phyloP scores from a whole-genome alignment of 2,888 invertebrate genomes.

The Phrixothrix hirtus region DNA sequence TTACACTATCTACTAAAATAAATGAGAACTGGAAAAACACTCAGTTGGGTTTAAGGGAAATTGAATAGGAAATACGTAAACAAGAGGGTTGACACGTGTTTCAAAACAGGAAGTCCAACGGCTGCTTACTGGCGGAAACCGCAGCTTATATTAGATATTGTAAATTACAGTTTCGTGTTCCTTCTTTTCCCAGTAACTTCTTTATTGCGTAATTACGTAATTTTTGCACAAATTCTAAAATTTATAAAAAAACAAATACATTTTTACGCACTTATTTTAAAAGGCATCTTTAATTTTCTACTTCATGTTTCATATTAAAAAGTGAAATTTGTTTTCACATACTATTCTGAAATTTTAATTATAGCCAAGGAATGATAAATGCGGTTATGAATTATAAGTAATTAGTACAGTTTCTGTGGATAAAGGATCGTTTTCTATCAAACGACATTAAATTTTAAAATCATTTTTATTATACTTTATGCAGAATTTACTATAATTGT shows the following conservation, averaged over 20 bases:
- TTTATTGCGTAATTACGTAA: conserved; percentile 11
- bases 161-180: conserved; percentile 30
- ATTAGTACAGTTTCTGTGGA: too few species aligned
- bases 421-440: too few species aligned
- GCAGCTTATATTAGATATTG: conserved; percentile 31
- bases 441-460: too few species aligned
- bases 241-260: too few species aligned
- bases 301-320: too few species aligned
- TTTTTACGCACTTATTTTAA: background rate
- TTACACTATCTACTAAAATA: background rate
- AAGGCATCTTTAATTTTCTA: too few species aligned
- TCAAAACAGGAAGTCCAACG: conserved; percentile 31
- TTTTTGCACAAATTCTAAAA: conserved; percentile 1
- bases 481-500: too few species aligned
- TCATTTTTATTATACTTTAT: too few species aligned
- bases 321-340: too few species aligned
- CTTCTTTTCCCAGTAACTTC: conserved; percentile 4
- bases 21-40: background rate
- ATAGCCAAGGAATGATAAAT: too few species aligned
- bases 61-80: conserved; percentile 29
- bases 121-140: conserved; percentile 30
- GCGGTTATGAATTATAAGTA: too few species aligned
- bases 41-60: conserved; percentile 12
- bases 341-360: too few species aligned
- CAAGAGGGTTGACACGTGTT: conserved; percentile 34